Conservation (phyloP, 2,113 vertebrate species). For the Microtus richardsoni region DNA sequence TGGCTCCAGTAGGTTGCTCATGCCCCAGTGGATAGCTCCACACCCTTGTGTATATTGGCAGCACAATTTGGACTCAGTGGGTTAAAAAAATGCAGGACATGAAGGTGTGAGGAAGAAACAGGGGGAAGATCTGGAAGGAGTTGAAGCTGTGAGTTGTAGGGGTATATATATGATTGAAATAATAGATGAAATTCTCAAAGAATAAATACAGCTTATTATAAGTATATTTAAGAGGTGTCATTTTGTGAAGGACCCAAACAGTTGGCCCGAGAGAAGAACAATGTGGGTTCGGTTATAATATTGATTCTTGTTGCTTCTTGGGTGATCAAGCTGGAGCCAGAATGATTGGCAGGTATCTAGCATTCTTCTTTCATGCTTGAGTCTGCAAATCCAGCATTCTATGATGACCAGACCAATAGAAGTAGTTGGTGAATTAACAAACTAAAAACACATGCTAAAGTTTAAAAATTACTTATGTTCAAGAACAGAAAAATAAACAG, state of each 20-base stretch:
- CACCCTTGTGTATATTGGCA: background rate
- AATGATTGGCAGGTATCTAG: background rate
- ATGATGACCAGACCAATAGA: background rate
- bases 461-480: background rate
- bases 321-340: background rate
- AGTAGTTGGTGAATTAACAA: background rate
- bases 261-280: background rate
- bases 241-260: conserved; percentile 27
- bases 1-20: background rate
- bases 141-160: background rate
- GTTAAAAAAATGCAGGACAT: background rate
- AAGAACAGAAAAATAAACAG: conserved; percentile 5
- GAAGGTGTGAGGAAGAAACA: background rate
- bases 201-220: background rate
- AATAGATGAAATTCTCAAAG: background rate
- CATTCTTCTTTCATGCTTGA: background rate
- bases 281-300: background rate
- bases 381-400: background rate
- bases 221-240: background rate
- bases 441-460: background rate
- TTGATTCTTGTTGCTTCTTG: background rate
- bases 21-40: background rate
- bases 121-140: background rate
- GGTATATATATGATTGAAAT: background rate
- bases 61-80: background rate